Evolutionary conservation across 1,140 invertebrate species (phyloP), one percentile per base, ranked within the genome.

Genomic region (Antheraea mylitta): DNA sequence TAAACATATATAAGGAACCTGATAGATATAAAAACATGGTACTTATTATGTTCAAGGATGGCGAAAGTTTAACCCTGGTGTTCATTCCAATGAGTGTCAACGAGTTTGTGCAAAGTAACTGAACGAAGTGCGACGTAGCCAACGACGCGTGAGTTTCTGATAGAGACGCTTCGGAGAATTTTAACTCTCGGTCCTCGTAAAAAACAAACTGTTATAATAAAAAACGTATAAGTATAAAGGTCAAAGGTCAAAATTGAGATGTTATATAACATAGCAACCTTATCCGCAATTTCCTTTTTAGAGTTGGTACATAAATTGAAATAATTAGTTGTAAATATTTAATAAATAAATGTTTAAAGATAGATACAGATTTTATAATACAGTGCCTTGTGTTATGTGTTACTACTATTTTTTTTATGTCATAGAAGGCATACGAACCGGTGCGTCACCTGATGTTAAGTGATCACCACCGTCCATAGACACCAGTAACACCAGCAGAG

Each of bases 91-190:
- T 66, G 66, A 76, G 73, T 75, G 70, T 73, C 71, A 69, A 69
- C 58, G 68, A 74, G 62, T 61, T 68, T 66, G 59, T 59, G 67
- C 68, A 64, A 69, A 68, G 60, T 77, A 70, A 74, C 64, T 71
- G 72, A 74, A 74, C 72, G 70, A 80, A 78, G 73, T 76, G 62
- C 63, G 73, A 73, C 75, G 75, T 38, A 76, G 68, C 67, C 80
- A 84, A 84, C 79, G 80, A 78, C 71, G 80, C 77, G 82, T 84
- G 76, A 81, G 68, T 67, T 62, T 66, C 72, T 74, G 79, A 82
- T 77, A 80, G 74, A 79, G 73, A 66, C 66, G 65, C 69, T 66
- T 22, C 45, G 45, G 6, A 53, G 45, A 53, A 53, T 53, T 53
- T 53, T 53, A 53, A 53, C 45, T 53, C 10, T 53, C 16, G 45